These are phyloP conservation scores for Enchytraeus crypticus DNA, from an alignment of 2,888 invertebrate genomes.

Conservation along the genomic window DNA sequence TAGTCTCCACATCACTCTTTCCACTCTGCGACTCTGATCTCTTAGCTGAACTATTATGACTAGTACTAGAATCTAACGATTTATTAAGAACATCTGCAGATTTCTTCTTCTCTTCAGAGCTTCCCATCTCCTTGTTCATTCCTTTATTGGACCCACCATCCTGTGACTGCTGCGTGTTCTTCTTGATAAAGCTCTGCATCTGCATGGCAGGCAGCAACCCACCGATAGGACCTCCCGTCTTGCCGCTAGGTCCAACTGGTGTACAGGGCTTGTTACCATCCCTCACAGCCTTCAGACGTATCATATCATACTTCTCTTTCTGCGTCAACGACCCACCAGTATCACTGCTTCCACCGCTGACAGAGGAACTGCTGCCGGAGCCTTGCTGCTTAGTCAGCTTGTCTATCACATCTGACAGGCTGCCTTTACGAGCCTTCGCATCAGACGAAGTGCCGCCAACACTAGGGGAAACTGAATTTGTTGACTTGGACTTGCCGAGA, in stretches of 20 bases:
- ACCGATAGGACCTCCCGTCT: conserved; percentile 12
- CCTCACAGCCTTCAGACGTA: conserved; percentile 3
- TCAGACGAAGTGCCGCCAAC: neutral
- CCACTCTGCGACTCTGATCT: too few relatives aligned
- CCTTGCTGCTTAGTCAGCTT: conserved; percentile 2
- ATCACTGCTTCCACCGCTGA: neutral
- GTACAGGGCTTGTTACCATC: conserved; percentile 6
- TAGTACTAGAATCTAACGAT: too few relatives aligned
- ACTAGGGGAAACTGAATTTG: neutral
- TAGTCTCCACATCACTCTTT: too few relatives aligned
- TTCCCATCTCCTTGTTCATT: too few relatives aligned
- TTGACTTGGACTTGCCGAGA: neutral
- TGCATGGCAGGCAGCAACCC: neutral
- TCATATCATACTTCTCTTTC: neutral
- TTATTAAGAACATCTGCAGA: too few relatives aligned
- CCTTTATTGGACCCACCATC: too few relatives aligned
- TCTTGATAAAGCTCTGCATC: neutral
- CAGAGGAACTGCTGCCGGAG: neutral
- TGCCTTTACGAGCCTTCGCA: conserved; percentile 4
- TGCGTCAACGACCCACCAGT: neutral
- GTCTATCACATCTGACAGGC: neutral
- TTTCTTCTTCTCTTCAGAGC: too few relatives aligned
- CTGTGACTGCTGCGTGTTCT: too few relatives aligned
- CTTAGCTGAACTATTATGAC: too few relatives aligned
- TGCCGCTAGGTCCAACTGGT: conserved; percentile 28